Evolutionary conservation across 2,113 vertebrate species (phyloP).

Genomic region (Cariama cristata): DNA sequence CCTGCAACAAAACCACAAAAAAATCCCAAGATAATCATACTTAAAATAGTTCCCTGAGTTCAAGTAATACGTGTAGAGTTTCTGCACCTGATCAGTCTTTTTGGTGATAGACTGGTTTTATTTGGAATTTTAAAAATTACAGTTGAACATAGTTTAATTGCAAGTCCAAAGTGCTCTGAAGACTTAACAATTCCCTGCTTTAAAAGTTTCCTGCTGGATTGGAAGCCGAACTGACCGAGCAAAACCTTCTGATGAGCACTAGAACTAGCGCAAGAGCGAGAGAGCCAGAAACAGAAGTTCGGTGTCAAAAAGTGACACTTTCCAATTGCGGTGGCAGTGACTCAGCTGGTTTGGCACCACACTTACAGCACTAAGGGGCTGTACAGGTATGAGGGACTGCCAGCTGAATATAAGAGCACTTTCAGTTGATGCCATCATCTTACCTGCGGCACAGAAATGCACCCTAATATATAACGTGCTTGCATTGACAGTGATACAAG

Average conservation of each 20-base stretch:
- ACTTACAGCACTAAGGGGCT: neutral
- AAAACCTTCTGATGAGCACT: neutral
- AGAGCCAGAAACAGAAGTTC: neutral
- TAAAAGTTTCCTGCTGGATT: neutral
- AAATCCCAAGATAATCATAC: neutral
- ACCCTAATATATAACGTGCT: accelerated
- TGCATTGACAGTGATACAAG: accelerated
- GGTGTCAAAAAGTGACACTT: neutral
- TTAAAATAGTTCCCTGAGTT: neutral
- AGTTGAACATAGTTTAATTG: neutral
- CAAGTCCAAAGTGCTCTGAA: neutral
- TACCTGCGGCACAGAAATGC: neutral
- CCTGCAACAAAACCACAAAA: neutral
- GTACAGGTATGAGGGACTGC: neutral
- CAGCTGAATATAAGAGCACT: neutral
- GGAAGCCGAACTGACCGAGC: neutral
- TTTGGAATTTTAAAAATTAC: neutral
- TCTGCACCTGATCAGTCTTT: neutral
- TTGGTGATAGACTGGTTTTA: neutral
- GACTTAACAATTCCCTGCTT: neutral
- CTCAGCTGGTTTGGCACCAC: neutral
- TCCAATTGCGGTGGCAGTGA: neutral
- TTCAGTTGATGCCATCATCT: neutral
- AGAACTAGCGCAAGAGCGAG: neutral
- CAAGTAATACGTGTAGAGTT: neutral